Base-by-base conservation (phyloP, 2,888 invertebrate species). In the Drosophila kanekoi region DNA sequence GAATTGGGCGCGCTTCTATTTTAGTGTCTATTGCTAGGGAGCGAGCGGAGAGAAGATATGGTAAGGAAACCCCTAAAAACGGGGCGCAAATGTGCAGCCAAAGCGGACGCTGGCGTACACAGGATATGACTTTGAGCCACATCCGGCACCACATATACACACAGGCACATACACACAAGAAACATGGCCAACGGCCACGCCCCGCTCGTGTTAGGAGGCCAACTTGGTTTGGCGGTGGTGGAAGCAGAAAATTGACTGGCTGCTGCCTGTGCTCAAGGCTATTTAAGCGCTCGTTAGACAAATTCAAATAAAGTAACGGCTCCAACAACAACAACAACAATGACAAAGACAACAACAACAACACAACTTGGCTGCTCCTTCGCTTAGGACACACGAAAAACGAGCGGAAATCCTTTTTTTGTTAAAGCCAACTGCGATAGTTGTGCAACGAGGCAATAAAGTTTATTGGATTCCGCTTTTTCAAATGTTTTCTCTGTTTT, bases 111-210 rank as follows among this genome's bases (percentile, higher is more conserved):
- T 79, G 72, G 61, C 51, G 35, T 69, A 74, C 67, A 79, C 81
- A 86, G 82, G 82, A 82, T 86, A 82, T 86, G 87, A 82, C 86
- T 86, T 77, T 79, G 84, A 77, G 81, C 85, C 79, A 84, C 81
- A 78, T 84, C 85, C 81, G 85, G 67, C 53, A 41, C n/a, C 58
- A 63, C 48, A 71, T 18, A 67, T 20, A 54, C 45, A 69, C 28
- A 60, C 40, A 48, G 18, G 18, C 16, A 44, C 54, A 47, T 43
- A 58, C 43, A 51, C 40, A 44, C 33, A 47, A 74, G 59, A 71
- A 76, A 65, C 57, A 76, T 77, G 71, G 61, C 59, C 47, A n/a
- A 18, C 18, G 38, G 77, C 62, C 72, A 72, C 72, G 67, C 77
- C 76, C 56, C 48, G 45, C 53, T 43, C 49, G 53, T 53, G 52